These are phyloP conservation scores for Stichodactyla mertensii DNA, from an alignment of 64 coral and sea anemone genomes.

Conservation along the genomic window DNA sequence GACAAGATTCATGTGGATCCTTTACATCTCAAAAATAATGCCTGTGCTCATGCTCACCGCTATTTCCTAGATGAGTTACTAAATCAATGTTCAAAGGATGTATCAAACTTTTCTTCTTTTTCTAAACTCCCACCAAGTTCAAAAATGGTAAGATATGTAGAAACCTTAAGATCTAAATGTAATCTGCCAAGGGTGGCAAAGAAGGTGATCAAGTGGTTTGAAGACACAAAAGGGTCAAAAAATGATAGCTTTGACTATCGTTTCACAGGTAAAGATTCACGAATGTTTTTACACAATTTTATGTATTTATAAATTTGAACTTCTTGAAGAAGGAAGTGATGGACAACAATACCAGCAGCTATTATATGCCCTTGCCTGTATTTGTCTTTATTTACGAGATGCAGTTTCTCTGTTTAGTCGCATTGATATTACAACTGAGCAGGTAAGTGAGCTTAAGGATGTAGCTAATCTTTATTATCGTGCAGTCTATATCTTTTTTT, in stretches of 20 bases:
- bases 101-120: conserved; percentile 8
- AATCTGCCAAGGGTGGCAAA: conserved; percentile 41
- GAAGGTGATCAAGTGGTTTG: conserved; percentile 57
- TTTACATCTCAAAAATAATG: conserved; percentile 38
- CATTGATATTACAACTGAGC: conserved; percentile 22
- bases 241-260: conserved; percentile 44
- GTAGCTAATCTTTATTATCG: conserved; percentile 14
- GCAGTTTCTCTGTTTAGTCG: conserved; percentile 45
- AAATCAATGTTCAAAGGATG: too few relatives aligned
- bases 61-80: conserved; percentile 18
- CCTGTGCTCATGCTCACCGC: conserved; percentile 20
- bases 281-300: conserved; percentile 48
- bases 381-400: conserved; percentile 39
- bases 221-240: conserved; percentile 35
- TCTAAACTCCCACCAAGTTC: conserved; percentile 10
- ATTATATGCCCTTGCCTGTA: conserved; percentile 30
- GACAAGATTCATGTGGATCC: conserved; percentile 41
- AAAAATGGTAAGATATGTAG: conserved; percentile 20
- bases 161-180: conserved; percentile 6
- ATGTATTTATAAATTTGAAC: conserved; percentile 55
- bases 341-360: background rate
- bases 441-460: conserved; percentile 26
- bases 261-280: conserved; percentile 61
- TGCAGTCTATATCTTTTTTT: conserved; percentile 18
- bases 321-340: background rate